These are phyloP conservation scores for Microtus richardsoni DNA, from an alignment of 2,113 vertebrate species.

Conservation along the genomic window DNA sequence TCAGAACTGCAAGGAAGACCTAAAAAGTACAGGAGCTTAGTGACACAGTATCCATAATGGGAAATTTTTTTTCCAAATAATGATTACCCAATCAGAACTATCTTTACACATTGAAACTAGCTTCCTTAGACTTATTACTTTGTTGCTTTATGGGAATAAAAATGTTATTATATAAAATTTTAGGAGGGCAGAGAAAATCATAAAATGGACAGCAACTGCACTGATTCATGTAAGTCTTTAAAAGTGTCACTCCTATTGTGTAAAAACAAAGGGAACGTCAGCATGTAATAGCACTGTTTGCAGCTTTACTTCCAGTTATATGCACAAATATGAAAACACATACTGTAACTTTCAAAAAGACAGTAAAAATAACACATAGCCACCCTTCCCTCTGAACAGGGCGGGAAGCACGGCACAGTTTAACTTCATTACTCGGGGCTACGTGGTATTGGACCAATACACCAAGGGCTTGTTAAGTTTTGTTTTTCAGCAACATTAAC, in stretches of 20 bases:
- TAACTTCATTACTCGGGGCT: slow-evolving; percentile 88
- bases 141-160: slow-evolving; percentile 87
- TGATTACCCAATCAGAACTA: slow-evolving; percentile 83
- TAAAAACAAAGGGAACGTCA: slow-evolving; percentile 84
- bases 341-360: slow-evolving; percentile 89
- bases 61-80: slow-evolving; percentile 77
- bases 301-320: slow-evolving; percentile 90
- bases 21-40: slow-evolving; percentile 85
- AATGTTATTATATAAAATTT: slow-evolving; percentile 85
- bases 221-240: slow-evolving; percentile 88
- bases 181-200: slow-evolving; percentile 84
- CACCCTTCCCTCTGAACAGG: slow-evolving; percentile 85
- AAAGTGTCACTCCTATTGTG: slow-evolving; percentile 85
- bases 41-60: slow-evolving; percentile 81
- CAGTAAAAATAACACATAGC: slow-evolving; percentile 89
- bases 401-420: slow-evolving; percentile 86
- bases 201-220: slow-evolving; percentile 81
- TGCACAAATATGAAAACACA: slow-evolving; percentile 93
- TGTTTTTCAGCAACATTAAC: slow-evolving; percentile 88
- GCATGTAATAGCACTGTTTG: slow-evolving; percentile 84
- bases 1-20: slow-evolving; percentile 86
- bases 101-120: slow-evolving; percentile 83
- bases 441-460: slow-evolving; percentile 89
- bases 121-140: slow-evolving; percentile 81
- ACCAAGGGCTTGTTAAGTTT: slow-evolving; percentile 89